These are phyloP conservation scores for Drosophila rhopaloa DNA, from an alignment of 1,140 invertebrate genomes.

Conservation along the genomic window DNA sequence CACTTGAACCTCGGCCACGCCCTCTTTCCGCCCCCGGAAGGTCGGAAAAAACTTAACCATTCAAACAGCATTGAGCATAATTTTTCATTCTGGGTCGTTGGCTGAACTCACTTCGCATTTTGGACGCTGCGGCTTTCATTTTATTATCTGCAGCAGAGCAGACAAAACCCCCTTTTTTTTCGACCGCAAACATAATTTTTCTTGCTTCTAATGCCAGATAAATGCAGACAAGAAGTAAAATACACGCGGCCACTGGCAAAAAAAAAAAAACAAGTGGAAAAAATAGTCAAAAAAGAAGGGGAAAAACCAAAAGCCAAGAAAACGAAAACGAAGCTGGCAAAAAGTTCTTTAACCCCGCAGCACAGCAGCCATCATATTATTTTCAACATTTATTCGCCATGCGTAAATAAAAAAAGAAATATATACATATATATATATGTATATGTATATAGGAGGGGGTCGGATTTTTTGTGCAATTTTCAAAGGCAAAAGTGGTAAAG, in stretches of 20 bases:
- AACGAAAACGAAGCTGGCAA: slow-evolving; percentile 42
- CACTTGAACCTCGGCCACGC: slow-evolving; percentile 46
- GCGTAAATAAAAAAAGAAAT: slow-evolving; percentile 63
- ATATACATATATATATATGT: slow-evolving; percentile 11
- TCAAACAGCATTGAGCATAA: slow-evolving; percentile 58
- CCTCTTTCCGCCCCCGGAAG: background rate
- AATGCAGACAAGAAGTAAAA: slow-evolving; percentile 67
- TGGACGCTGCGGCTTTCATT: slow-evolving; percentile 43
- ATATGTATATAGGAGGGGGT: slow-evolving; percentile 1
- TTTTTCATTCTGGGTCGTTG: slow-evolving; percentile 70
- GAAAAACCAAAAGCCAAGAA: slow-evolving; percentile 20
- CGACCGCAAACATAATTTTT: slow-evolving; percentile 70
- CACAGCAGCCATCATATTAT: slow-evolving; percentile 62
- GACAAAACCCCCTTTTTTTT: slow-evolving; percentile 23
- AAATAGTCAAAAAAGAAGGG: slow-evolving; percentile 13
- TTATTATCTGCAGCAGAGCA: slow-evolving; percentile 51
- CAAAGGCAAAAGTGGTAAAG: slow-evolving; percentile 42
- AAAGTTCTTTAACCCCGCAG: slow-evolving; percentile 71
- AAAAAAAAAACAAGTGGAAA: slow-evolving; percentile 3
- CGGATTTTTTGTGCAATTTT: slow-evolving; percentile 27
- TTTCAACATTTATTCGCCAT: slow-evolving; percentile 80
- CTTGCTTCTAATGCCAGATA: slow-evolving; percentile 71
- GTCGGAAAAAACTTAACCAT: slow-evolving; percentile 36
- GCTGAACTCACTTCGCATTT: slow-evolving; percentile 35
- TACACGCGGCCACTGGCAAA: slow-evolving; percentile 29